Percentiles rank a stretch among this genome's conserved stretches.
Evolutionary conservation across 2,797 vertebrate genomes (phyloP).

Genomic region (Coendou prehensilis): DNA sequence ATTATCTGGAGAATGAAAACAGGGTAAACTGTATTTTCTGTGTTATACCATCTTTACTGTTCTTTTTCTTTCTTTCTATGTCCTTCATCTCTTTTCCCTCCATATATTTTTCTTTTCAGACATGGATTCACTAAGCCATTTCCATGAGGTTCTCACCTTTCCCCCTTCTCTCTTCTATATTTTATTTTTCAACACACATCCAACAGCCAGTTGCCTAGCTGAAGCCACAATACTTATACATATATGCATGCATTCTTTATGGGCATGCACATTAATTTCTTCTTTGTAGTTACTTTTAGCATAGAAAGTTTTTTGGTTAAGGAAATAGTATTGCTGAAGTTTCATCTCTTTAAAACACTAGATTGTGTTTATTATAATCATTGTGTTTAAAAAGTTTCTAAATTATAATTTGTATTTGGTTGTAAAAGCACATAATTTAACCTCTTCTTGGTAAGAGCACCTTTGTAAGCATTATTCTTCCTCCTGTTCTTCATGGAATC

Average conservation of each 20-base stretch:
- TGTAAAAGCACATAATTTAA: neutral
- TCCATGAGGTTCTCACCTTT: neutral
- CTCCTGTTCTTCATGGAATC: neutral
- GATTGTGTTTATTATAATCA: neutral
- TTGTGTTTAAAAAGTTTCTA: slow-evolving; percentile 21
- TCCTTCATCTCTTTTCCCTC: neutral
- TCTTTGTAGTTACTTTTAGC: slow-evolving; percentile 28
- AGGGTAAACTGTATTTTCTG: neutral
- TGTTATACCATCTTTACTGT: neutral
- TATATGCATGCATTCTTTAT: neutral
- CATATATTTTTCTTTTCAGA: neutral
- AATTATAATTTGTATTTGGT: neutral
- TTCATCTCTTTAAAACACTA: slow-evolving; percentile 41
- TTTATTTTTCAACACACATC: slow-evolving; percentile 33
- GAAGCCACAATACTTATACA: neutral
- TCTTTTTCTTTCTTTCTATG: neutral
- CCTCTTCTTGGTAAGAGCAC: neutral
- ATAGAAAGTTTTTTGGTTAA: neutral
- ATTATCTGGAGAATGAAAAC: neutral
- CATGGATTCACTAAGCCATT: neutral
- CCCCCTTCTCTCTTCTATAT: neutral
- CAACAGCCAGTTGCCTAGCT: neutral
- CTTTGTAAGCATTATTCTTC: neutral
- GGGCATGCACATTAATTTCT: neutral
- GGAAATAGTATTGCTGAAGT: neutral